Percentiles rank a stretch among this genome's conserved stretches.
These are phyloP conservation scores for Masticophis lateralis DNA, from an alignment of 2,797 vertebrate species.

Conservation along the genomic window DNA sequence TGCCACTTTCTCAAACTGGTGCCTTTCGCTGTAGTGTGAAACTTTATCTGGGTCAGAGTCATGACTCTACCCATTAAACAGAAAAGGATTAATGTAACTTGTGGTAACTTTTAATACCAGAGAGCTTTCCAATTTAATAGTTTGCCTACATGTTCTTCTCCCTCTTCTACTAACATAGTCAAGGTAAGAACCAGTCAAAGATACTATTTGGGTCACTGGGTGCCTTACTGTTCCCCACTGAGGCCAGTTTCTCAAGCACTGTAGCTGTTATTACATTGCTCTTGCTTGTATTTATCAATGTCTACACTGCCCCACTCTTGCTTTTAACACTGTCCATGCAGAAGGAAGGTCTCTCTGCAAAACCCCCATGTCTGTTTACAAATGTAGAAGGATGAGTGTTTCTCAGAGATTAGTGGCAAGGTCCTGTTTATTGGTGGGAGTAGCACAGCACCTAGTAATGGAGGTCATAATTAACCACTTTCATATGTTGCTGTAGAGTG, in stretches of 20 bases:
- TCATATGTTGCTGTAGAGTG: constrained; percentile 22
- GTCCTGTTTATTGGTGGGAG: constrained; percentile 42
- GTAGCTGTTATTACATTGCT: not conserved
- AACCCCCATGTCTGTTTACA: constrained; percentile 27
- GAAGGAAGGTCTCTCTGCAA: constrained; percentile 12
- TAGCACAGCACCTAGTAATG: constrained; percentile 27
- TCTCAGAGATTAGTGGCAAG: constrained; percentile 30
- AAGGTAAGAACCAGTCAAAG: not conserved
- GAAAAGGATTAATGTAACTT: not conserved
- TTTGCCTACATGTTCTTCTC: not conserved
- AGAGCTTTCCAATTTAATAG: not conserved
- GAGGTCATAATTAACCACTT: constrained; percentile 30
- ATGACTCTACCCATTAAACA: not conserved
- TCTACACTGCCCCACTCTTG: not conserved
- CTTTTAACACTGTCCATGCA: not conserved
- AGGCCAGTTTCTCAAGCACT: not conserved
- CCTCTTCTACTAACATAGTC: not conserved
- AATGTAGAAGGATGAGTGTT: constrained; percentile 13
- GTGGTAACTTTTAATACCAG: not conserved
- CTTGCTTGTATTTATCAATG: not conserved
- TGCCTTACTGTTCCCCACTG: not conserved
- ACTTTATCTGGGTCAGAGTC: not conserved
- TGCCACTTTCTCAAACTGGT: not conserved
- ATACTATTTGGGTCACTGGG: not conserved
- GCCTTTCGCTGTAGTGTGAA: not conserved